Evolutionary conservation across 2,888 invertebrate genomes (phyloP), one percentile per base, ranked within the genome.

Genomic region (Therioaphis trifolii): DNA sequence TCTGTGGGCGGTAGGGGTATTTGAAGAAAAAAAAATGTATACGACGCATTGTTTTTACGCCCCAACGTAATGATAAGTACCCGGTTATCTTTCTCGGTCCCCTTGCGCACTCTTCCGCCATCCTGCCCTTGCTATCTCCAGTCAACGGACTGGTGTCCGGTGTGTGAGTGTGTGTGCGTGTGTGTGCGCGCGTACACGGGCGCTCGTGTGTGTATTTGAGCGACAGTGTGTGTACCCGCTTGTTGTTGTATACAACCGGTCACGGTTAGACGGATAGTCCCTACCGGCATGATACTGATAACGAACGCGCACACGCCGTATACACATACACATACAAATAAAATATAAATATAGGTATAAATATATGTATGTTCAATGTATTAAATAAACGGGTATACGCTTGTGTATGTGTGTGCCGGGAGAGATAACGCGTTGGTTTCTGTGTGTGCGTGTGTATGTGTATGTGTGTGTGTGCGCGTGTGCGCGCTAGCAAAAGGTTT

Each of bases 211-310:
- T n/a, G n/a, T n/a, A n/a, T n/a, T n/a, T n/a, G n/a, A n/a, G n/a
- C n/a, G n/a, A n/a, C n/a, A n/a, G n/a, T 52, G 61, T 5, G 27
- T 29, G 49, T 68, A 24, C 78, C 78, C 78, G 78, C 49, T 78
- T 78, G 78, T 35, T n/a, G 61, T 63, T 52, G 21, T 21, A 40
- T 24, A 43, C 52, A 78, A 78, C 78, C 68, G 68, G 78, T 78
- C 78, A 68, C 78, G 78, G 78, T 78, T 78, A 78, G 78, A 78
- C 52, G 68, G 78, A 68, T 78, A 78, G 78, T 68, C 68, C 66
- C 78, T 66, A 78, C 78, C 78, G 68, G 78, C 78, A 78, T 78
- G 52, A 52, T 78, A 68, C 52, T 68, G 78, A 78, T 78, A 78
- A 78, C 24, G 68, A 78, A 29, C 49, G 49, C 52, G 49, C 49